A percentile compares a stretch with the other conserved stretches of the same genome.
Evolutionary conservation across 2,888 invertebrate genomes (phyloP).

Genomic region (Digitonthophagus gazella): DNA sequence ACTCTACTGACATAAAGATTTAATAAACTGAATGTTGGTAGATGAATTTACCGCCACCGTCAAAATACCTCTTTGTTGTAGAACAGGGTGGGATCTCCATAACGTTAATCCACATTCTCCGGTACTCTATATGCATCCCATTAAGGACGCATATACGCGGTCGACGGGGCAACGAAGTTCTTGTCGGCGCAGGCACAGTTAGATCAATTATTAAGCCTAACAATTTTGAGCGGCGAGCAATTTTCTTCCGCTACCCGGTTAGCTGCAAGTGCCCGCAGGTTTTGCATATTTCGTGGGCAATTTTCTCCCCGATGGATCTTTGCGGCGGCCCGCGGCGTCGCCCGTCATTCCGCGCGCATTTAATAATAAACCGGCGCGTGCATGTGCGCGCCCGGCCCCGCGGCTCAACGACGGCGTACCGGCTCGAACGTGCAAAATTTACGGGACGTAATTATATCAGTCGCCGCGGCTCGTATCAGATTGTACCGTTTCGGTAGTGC

Average conservation of each 20-base stretch:
- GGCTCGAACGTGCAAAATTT: not conserved
- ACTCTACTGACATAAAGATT: no score
- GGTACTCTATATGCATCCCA: conserved; percentile 5
- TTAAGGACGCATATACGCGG: not conserved
- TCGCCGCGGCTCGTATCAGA: not conserved
- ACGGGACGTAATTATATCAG: not conserved
- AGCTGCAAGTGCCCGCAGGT: conserved; percentile 10
- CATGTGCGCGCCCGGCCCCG: not conserved
- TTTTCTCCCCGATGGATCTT: conserved; percentile 4
- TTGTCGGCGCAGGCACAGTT: conserved; percentile 1
- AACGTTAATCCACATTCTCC: not conserved
- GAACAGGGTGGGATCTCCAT: no score
- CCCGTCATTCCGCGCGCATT: conserved; percentile 9
- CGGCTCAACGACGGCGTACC: not conserved
- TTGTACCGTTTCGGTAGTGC: not conserved
- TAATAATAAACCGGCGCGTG: conserved; percentile 11
- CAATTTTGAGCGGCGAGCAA: conserved; percentile 9
- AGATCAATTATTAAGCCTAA: conserved; percentile 15
- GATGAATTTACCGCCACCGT: no score
- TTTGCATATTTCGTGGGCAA: conserved; percentile 15
- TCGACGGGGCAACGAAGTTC: conserved; percentile 4
- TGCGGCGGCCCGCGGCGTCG: conserved; percentile 4
- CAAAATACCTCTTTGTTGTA: no score
- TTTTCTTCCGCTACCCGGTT: conserved; percentile 10
- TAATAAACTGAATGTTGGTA: no score